phyloP scores from a whole-genome alignment of 2,797 vertebrate genomes.

The Salarias fasciatus region DNA sequence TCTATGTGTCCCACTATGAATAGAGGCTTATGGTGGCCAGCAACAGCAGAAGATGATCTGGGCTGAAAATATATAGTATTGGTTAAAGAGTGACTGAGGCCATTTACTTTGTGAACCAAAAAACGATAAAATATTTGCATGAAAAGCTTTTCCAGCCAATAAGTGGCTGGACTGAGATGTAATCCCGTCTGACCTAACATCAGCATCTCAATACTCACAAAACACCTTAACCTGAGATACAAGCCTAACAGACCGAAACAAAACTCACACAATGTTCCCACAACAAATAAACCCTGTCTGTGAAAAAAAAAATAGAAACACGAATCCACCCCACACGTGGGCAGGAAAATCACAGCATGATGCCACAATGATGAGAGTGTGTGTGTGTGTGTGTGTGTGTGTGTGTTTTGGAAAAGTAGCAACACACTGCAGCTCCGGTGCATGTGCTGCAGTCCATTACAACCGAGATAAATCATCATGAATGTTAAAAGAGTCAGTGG shows the following conservation, averaged over 20 bases:
- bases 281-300: constrained; percentile 40
- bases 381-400: constrained; percentile 41
- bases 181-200: background rate
- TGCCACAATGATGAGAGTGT: constrained; percentile 17
- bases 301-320: constrained; percentile 2
- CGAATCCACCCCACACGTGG: constrained; percentile 6
- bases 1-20: too few species aligned
- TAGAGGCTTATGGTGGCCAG: too few species aligned
- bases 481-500: background rate
- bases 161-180: too few species aligned
- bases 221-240: constrained; percentile 26
- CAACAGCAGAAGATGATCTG: too few species aligned
- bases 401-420: constrained; percentile 62
- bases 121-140: background rate
- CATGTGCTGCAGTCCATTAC: constrained; percentile 23
- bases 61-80: too few species aligned
- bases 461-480: constrained; percentile 16
- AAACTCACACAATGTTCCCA: constrained; percentile 37
- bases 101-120: too few species aligned
- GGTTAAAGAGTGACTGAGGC: too few species aligned
- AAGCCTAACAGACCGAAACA: constrained; percentile 41
- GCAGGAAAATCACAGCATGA: constrained; percentile 47
- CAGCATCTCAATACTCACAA: too few species aligned
- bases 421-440: constrained; percentile 41
- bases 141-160: too few species aligned